Conservation (phyloP, 2,113 vertebrate species). For the Microcebus murinus region DNA sequence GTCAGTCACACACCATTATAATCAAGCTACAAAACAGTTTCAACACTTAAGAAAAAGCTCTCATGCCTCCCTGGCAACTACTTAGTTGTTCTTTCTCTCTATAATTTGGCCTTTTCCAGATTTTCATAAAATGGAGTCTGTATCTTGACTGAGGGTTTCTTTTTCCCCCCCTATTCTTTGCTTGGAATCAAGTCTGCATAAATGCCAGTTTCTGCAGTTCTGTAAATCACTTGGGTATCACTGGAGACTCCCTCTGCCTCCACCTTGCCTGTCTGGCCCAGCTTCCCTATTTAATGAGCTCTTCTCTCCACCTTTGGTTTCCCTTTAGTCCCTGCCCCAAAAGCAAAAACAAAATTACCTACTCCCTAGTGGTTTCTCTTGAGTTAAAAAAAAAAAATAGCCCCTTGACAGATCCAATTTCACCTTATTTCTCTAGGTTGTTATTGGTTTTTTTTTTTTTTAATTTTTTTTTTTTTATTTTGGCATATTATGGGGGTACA, state of each 20-base stretch:
- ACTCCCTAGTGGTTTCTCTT: slow-evolving; percentile 59
- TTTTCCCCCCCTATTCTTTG: background rate
- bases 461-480: no score
- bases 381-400: background rate
- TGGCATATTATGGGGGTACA: no score
- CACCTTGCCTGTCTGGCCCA: background rate
- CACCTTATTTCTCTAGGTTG: background rate
- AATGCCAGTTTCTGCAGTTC: slow-evolving; percentile 21
- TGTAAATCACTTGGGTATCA: background rate
- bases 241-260: slow-evolving; percentile 33
- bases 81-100: background rate
- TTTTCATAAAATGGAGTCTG: slow-evolving; percentile 26
- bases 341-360: slow-evolving; percentile 52
- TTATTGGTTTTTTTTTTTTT: background rate
- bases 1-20: background rate
- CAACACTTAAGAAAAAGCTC: background rate
- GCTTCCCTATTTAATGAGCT: background rate
- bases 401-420: slow-evolving; percentile 27
- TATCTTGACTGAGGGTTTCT: background rate
- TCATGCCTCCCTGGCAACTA: background rate
- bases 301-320: background rate
- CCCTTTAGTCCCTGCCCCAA: slow-evolving; percentile 2
- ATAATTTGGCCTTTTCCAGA: background rate
- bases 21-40: background rate
- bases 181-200: slow-evolving; percentile 9